A percentile compares a stretch with the other conserved stretches of the same genome.
Conservation (phyloP, 2,113 vertebrate genomes). For the Larimichthys crocea region DNA sequence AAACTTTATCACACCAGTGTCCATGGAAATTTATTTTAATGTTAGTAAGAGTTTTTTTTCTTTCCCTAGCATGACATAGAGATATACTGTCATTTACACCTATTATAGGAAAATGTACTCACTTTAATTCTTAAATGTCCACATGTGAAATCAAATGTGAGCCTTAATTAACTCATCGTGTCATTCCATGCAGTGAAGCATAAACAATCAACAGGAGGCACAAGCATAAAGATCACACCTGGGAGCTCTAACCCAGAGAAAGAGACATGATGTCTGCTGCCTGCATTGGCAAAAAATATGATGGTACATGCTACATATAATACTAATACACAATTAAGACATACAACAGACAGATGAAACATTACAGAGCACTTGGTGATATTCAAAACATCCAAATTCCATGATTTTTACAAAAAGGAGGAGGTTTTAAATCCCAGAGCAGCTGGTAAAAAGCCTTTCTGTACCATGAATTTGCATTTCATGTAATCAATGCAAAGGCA, state of each 20-base stretch:
- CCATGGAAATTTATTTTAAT: not conserved
- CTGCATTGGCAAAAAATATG: constrained; percentile 74
- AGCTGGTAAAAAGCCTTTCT: constrained; percentile 3
- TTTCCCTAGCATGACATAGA: not conserved
- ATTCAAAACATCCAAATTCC: not conserved
- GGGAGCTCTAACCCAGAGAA: constrained; percentile 88
- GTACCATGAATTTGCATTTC: constrained; percentile 7
- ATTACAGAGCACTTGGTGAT: not conserved
- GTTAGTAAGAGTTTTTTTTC: not conserved
- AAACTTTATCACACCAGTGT: not conserved
- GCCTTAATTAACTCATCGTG: constrained; percentile 54
- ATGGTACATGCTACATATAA: constrained; percentile 48
- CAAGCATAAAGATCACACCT: constrained; percentile 82
- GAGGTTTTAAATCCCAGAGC: not conserved
- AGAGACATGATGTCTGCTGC: constrained; percentile 78
- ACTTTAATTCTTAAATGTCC: not conserved
- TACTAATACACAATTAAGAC: constrained; percentile 28
- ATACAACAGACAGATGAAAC: not conserved
- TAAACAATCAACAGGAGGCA: constrained; percentile 52
- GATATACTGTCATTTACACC: not conserved
- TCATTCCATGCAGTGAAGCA: constrained; percentile 74
- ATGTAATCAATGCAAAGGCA: constrained; percentile 1
- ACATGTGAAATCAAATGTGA: constrained; percentile 55
- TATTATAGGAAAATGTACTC: not conserved
- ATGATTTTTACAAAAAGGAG: not conserved